Evolutionary conservation across 2,797 vertebrate genomes (phyloP).

Genomic region (Vultur gryphus): DNA sequence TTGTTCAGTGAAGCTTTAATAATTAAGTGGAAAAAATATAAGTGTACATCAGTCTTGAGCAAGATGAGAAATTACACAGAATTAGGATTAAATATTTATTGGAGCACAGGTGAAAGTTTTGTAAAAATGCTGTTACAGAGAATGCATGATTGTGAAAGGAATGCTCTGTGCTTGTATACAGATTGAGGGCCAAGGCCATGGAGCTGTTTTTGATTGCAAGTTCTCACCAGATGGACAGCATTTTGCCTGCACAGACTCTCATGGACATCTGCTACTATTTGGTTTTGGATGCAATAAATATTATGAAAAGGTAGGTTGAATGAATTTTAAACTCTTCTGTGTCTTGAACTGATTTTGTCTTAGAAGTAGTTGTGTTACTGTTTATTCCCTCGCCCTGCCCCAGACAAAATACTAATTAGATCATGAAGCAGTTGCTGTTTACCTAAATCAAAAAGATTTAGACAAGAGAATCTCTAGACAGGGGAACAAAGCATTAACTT

Average conservation of each 20-base stretch:
- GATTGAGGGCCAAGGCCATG: slow-evolving; percentile 98
- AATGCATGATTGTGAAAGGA: not conserved
- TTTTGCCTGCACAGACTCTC: slow-evolving; percentile 97
- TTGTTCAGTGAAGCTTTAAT: not conserved
- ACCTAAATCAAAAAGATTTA: not conserved
- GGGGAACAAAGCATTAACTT: not conserved
- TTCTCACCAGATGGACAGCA: slow-evolving; percentile 96
- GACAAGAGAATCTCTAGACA: not conserved
- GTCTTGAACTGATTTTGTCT: not conserved
- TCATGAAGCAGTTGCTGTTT: not conserved
- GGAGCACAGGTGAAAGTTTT: not conserved
- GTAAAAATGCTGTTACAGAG: not conserved
- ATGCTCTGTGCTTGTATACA: slow-evolving; percentile 62
- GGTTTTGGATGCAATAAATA: slow-evolving; percentile 93
- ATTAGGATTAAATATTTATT: not conserved
- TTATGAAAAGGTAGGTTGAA: slow-evolving; percentile 88
- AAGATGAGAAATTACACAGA: not conserved
- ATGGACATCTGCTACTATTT: slow-evolving; percentile 95
- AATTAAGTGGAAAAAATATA: not conserved
- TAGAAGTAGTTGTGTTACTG: not conserved
- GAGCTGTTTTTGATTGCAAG: slow-evolving; percentile 97
- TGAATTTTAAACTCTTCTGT: not conserved
- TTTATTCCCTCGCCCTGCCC: not conserved
- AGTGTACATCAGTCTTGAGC: not conserved
- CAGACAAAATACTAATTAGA: not conserved